Evolutionary conservation across 2,888 invertebrate genomes (phyloP).

Genomic region (Pammene fasciana): DNA sequence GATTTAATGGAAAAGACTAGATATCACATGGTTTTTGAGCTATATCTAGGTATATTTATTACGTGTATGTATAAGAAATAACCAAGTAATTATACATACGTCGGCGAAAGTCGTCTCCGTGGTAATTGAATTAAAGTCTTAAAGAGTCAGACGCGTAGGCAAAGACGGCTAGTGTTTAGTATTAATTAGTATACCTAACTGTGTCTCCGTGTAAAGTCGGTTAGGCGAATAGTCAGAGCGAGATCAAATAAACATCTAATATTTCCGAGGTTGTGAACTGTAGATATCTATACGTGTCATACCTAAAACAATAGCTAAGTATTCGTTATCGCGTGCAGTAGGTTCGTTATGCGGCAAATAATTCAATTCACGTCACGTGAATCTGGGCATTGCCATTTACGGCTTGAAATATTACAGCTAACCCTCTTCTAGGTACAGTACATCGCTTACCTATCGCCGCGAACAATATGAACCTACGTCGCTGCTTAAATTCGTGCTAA

Average conservation of each 20-base stretch:
- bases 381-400: constrained; percentile 13
- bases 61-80: constrained; percentile 56
- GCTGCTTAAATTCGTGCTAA: constrained; percentile 57
- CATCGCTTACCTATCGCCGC: constrained; percentile 12
- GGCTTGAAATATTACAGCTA: constrained; percentile 13
- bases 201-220: constrained; percentile 14
- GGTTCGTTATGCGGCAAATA: constrained; percentile 19
- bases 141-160: neutral
- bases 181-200: neutral
- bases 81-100: constrained; percentile 54
- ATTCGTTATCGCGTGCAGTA: constrained; percentile 13
- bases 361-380: constrained; percentile 14
- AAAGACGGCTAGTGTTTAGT: neutral
- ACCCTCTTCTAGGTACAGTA: constrained; percentile 13
- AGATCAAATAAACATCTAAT: constrained; percentile 11
- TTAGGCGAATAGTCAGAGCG: constrained; percentile 23
- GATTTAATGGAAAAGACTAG: constrained; percentile 76
- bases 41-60: constrained; percentile 56
- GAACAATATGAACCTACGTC: constrained; percentile 38
- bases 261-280: constrained; percentile 16
- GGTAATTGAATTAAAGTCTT: constrained; percentile 16
- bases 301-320: constrained; percentile 16
- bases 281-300: constrained; percentile 1
- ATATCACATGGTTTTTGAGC: constrained; percentile 82
- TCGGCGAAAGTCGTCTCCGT: constrained; percentile 7